Evolutionary conservation across 2,113 vertebrate species (phyloP), one percentile per base, ranked within the genome.

Genomic region (Harpagus bidentatus): DNA sequence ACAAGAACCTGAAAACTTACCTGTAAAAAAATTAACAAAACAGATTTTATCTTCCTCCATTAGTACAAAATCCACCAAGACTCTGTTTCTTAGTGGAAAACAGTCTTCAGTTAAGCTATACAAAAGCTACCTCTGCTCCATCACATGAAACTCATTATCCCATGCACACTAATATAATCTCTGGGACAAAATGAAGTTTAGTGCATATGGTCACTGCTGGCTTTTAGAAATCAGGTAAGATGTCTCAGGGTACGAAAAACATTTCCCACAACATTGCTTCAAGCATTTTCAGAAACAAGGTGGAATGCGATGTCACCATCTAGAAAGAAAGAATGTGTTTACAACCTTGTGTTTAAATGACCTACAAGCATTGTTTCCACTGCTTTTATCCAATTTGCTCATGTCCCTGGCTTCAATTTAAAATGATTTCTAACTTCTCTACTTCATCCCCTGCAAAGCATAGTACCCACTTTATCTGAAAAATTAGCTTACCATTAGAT

Each of bases 401-500:
- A 13, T 17, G 62, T 8, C 63, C 32, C 36, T 52, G 53, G 40
- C 25, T 3, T 48, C 28, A 76, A 40, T 19, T 40, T 23, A 70
- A 89, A 81, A 76, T 58, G 3, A 55, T 88, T 92, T 90, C 58
- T 88, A 93, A 81, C 56, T 59, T 93, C 73, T 87, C 36, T 93
- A 7, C 22, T 77, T 86, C 62, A 59, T 42, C 25, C 56, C 34
- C 25, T 61, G 52, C 13, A 34, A 67, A 73, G 59, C 25, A 55
- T 5, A 66, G 14, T 8, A 47, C 21, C 48, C n/a, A 19, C 40
- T 89, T 73, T 42, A 83, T 62, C 83, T 85, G 63, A 95, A 83
- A 86, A 96, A 96, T 67, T 72, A 88, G 76, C 72, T 96, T 72
- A 92, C 74, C 90, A 84, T 96, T 95, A 95, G 83, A 78, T 94